Percentiles rank a stretch among this genome's conserved stretches.
Conservation (phyloP, 2,113 vertebrate species). For the Orientallactaga bullata region DNA sequence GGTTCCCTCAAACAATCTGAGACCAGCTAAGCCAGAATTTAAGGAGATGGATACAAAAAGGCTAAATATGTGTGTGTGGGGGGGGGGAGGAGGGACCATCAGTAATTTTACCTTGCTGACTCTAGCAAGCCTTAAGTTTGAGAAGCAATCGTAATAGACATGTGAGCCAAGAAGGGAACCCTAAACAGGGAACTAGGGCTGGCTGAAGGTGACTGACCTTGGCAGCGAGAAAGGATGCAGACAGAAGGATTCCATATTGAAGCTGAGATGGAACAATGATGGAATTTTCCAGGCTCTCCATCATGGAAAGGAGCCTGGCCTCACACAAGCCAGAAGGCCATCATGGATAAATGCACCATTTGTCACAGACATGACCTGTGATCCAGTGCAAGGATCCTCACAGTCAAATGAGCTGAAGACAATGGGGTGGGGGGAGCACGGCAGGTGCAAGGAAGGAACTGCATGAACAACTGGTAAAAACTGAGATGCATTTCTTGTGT, state of each 20-base stretch:
- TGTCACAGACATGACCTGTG: background rate
- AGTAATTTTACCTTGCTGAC: background rate
- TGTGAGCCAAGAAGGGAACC: background rate
- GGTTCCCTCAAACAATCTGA: background rate
- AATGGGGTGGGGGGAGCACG: fast-evolving
- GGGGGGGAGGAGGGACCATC: background rate
- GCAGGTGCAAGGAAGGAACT: constrained; percentile 17
- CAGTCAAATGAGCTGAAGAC: background rate
- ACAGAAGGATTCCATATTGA: background rate
- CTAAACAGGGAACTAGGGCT: background rate
- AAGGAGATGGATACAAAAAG: background rate
- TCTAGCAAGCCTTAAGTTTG: background rate
- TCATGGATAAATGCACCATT: background rate
- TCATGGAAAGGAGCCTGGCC: background rate
- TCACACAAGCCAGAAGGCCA: background rate
- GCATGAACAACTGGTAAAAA: constrained; percentile 59
- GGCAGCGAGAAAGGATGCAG: background rate
- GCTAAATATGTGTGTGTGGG: background rate
- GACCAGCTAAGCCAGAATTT: constrained; percentile 15
- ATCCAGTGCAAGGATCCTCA: background rate
- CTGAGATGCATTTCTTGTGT: background rate
- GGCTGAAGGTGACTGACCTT: background rate
- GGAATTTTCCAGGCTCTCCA: background rate
- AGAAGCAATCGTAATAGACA: background rate
- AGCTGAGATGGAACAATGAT: background rate